Base-by-base conservation (phyloP, 2,797 vertebrate genomes). In the Sphenopsis melanotis region DNA sequence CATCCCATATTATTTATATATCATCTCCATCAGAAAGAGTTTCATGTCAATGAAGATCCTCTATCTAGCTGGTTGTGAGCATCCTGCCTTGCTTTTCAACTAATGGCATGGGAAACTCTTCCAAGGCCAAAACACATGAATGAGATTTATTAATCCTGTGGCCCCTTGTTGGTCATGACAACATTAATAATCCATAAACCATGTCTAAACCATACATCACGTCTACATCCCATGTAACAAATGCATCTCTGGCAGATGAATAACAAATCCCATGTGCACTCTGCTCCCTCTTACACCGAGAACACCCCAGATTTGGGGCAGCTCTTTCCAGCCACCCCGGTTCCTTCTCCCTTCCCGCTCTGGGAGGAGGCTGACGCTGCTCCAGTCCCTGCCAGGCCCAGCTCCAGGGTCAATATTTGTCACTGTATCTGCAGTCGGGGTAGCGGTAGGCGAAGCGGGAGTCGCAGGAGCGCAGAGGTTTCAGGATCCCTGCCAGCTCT, bases 371-470 rank as follows among this genome's bases (percentile, higher is more conserved):
- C 49, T 80, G 68, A 1, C 32, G 2, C 9, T 14, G 52, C 32
- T 24, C 47, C 15, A 14, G 36, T 4, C 34, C 74, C 49, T 29
- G 56, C 26, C 2, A 3, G 30, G 27, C 36, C 29, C 12, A 13
- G 15, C 39, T 26, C 5, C 2, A 18, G 42, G 11, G 0, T 96
- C 90, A 97, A 47, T 94, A 97, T 47, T 96, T 97, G 75, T 97
- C 95, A 9, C 96, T 97, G 79, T 98, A 98, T 90, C 97, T 98
- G 97, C 98, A 98, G 93, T 98, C 98, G 7, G 98, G 98, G 92
- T 98, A 98, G 92, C 98, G 98, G 95, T 99, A 98, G 76, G 97
- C 97, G 72, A 98, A 98, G 75, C 95, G 97, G 19, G 96, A 94
- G 68, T 97, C 97, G 6, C 98, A 98, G 66, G 97, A 97, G 64